Base-by-base conservation (phyloP, 2,113 vertebrate species). In the Heterotilapia buettikoferi region DNA sequence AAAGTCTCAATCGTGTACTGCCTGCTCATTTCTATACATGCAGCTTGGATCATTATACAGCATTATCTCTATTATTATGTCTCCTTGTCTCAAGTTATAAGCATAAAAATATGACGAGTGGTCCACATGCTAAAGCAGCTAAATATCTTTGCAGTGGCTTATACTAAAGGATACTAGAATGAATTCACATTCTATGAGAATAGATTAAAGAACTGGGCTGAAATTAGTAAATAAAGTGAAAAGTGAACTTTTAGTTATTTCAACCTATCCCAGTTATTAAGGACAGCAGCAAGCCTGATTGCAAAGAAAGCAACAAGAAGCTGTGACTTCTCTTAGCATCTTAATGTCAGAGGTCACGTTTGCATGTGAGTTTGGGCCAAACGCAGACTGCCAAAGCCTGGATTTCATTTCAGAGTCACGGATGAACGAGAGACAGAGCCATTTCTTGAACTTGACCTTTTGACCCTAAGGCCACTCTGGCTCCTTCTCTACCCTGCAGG, bases 381-480 rank as follows among this genome's bases (percentile, higher is more conserved):
- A 86, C 40, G 38, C 68, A 80, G 78, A 90, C 68, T 5, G 29
- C 19, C 52, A 43, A 31, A 82, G 31, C 36, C 29, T 26, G 45
- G 38, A 80, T 83, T 83, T 84, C 61, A 86, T 80, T 50, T 90
- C 73, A 63, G n/a, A 18, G 84, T 82, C 81, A 88, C 12, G 63
- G 66, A 59, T 36, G 31, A 82, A 63, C 56, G 24, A 82, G 54
- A 86, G 31, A 82, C 57, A 18, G 47, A 71, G 63, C 5, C 21
- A 16, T 52, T 85, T 76, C 86, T 89, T 90, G 84, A 92, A 92
- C 88, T 90, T 94, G 91, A 92, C 90, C 87, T 53, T 11, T 3
- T 80, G 54, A 87, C 83, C 40, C 3, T 3, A 31, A 16, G 56
- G 85, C 54, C 21, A 36, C 83, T 45, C 61, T 38, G 36, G 33